phyloP scores from a whole-genome alignment of 2,888 invertebrate species.

The Suillia variegata region DNA sequence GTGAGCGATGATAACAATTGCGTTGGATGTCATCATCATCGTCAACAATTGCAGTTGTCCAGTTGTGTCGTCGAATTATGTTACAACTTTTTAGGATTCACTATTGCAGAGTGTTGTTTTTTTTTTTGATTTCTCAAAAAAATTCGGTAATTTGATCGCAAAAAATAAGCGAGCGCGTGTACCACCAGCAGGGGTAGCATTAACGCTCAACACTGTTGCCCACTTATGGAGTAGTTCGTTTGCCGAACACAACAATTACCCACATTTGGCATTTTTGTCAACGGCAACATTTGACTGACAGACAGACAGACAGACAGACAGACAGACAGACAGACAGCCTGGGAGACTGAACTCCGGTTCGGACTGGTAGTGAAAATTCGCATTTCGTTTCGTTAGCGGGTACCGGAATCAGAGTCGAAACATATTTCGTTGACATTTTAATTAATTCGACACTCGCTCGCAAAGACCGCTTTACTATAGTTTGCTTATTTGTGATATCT shows the following conservation, averaged over 20 bases:
- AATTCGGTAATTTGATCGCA: neutral
- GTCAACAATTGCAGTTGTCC: neutral
- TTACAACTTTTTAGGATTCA: neutral
- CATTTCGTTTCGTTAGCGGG: neutral
- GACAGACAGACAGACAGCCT: neutral
- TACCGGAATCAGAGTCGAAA: constrained; percentile 19
- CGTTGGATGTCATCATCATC: neutral
- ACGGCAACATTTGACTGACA: neutral
- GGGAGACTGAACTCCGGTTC: too few species aligned
- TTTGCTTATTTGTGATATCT: too few species aligned
- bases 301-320: neutral
- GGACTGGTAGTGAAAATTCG: neutral
- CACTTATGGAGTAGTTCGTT: too few species aligned
- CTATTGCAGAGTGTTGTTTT: neutral
- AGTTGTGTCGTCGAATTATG: neutral
- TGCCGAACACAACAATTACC: too few species aligned
- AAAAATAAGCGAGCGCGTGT: neutral
- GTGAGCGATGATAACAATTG: neutral
- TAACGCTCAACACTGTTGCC: too few species aligned
- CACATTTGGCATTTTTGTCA: constrained; percentile 2
- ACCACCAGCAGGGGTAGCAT: neutral
- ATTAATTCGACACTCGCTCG: constrained; percentile 50
- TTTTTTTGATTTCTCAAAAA: neutral
- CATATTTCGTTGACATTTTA: constrained; percentile 53
- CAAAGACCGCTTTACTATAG: too few species aligned